Conservation (phyloP, 1,140 invertebrate genomes). For the Meloidogyne chitwoodi region DNA sequence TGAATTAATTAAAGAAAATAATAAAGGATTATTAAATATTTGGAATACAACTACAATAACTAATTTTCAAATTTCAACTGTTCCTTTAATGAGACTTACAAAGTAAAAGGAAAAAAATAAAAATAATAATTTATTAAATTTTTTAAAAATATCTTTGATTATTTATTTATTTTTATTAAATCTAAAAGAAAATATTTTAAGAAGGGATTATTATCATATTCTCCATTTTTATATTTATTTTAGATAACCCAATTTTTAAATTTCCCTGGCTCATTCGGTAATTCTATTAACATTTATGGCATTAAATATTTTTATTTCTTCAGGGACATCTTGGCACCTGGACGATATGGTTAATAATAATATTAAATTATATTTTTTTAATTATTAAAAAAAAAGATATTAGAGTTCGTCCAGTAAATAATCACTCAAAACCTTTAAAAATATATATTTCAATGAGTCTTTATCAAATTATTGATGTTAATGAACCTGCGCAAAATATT, state of each 20-base stretch:
- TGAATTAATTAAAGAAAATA: not conserved
- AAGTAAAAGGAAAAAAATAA: conserved; percentile 15
- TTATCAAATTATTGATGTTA: conserved; percentile 50
- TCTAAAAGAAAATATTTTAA: too few species aligned
- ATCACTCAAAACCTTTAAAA: conserved; percentile 52
- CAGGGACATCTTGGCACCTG: conserved; percentile 38
- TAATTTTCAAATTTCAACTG: conserved; percentile 33
- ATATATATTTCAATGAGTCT: conserved; percentile 56
- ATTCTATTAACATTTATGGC: too few species aligned
- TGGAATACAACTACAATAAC: not conserved
- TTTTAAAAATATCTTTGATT: too few species aligned
- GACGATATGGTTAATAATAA: conserved; percentile 36
- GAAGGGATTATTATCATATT: too few species aligned
- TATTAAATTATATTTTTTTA: not conserved
- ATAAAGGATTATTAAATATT: not conserved
- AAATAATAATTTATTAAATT: too few species aligned
- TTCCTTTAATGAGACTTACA: conserved; percentile 52
- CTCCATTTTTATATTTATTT: too few species aligned
- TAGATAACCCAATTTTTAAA: too few species aligned
- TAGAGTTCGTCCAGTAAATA: conserved; percentile 51
- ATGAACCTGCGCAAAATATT: conserved; percentile 57
- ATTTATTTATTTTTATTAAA: too few species aligned
- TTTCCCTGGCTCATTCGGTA: too few species aligned
- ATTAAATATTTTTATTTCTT: not conserved
- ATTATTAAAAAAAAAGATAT: conserved; percentile 26